Evolutionary conservation across 2,113 vertebrate genomes (phyloP).

Genomic region (Lathamus discolor): DNA sequence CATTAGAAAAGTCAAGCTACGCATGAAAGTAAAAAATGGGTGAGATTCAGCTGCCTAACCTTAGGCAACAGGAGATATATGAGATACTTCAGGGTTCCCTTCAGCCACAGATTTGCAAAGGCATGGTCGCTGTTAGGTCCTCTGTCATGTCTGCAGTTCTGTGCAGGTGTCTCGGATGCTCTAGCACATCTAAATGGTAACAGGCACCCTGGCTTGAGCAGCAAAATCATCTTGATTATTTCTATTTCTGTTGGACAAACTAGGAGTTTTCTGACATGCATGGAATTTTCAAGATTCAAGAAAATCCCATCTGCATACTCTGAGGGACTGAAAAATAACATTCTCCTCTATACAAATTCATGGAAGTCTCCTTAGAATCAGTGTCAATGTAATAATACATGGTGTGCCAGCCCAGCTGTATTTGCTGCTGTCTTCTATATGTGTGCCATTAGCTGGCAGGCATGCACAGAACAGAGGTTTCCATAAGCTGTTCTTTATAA

Average conservation of each 20-base stretch:
- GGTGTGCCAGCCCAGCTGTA: background rate
- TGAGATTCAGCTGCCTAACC: background rate
- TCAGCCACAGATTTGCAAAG: background rate
- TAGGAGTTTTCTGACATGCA: background rate
- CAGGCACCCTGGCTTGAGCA: background rate
- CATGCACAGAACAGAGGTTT: background rate
- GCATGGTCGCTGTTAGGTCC: background rate
- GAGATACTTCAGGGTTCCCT: conserved; percentile 4
- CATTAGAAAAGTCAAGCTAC: background rate
- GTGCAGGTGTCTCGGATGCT: background rate
- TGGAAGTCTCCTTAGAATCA: background rate
- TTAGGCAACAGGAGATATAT: conserved; percentile 2
- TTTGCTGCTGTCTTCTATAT: background rate
- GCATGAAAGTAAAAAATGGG: conserved; percentile 5
- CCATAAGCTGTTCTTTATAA: background rate
- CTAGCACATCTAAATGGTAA: background rate
- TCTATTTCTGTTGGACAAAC: background rate
- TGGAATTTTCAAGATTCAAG: background rate
- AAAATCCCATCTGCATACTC: background rate
- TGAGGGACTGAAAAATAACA: background rate
- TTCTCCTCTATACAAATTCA: background rate
- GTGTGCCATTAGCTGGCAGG: background rate
- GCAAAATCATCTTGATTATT: background rate
- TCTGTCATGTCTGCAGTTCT: background rate
- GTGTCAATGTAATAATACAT: background rate